Base-by-base conservation (phyloP, 2,888 invertebrate species). In the Periphyllus acericola region DNA sequence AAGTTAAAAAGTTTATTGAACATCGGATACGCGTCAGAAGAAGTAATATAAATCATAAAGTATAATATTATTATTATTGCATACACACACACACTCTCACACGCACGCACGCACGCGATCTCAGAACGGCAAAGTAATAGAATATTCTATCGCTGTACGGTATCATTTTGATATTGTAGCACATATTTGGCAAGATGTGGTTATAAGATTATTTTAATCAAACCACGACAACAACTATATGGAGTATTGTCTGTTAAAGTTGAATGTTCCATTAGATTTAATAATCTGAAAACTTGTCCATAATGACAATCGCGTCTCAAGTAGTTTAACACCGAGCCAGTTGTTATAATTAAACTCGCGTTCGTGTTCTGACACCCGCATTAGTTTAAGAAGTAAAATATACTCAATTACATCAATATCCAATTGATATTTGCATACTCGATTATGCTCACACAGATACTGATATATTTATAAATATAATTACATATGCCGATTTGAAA, bases 231-330 rank as follows among this genome's bases (percentile, higher is more conserved):
- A 71, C 32, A 46, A 71, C 81, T 71, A 19, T 71, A 19, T 40
- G 8, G 25, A 40, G 34, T 66, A 81, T 46, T 68, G 40, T 29
- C 46, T 66, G 32, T 71, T 52, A 32, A 82, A 82, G 71, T 82
- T 82, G 71, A 71, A 82, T 82, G 71, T 71, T 71, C 71, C 32
- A 71, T 82, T 71, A 71, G 19, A 82, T 71, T 82, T 52, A 71
- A 82, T 82, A 82, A 82, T 82, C 71, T 71, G 46, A 82, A 82
- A 71, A 82, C 46, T 82, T 68, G 29, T 32, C 68, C 68, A 21
- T 46, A 81, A 81, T 81, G 36, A 60, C 66, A 81, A 40, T 81
- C 8, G 46, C 14, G 17, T 71, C 46, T 46, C 32, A 6, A 80
- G 80, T 40, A 80, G 25, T 71, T 81, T 71, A 71, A 71, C 81